These are phyloP conservation scores for Acanthosepion lycidas DNA, from an alignment of 2,888 invertebrate genomes.

Conservation along the genomic window DNA sequence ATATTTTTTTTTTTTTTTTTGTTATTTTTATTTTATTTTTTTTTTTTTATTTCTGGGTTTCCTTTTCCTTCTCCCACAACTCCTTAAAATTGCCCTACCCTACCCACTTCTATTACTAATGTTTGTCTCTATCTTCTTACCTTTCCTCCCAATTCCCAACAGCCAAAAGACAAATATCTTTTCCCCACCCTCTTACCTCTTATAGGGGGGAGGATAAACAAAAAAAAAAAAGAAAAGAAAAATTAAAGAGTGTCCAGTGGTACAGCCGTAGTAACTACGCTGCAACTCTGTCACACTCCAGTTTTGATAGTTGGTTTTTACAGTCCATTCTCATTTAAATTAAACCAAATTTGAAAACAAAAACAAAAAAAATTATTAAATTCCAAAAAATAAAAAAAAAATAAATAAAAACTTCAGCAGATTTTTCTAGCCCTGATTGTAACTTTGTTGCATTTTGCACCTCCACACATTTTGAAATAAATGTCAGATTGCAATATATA, in stretches of 20 bases:
- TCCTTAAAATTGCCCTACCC: neutral
- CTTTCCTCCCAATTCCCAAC: neutral
- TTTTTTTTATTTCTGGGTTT: neutral
- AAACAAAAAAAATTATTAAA: neutral
- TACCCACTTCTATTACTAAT: neutral
- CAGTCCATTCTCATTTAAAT: constrained; percentile 45
- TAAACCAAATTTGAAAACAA: neutral
- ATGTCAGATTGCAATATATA: constrained; percentile 43
- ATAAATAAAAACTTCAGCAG: neutral
- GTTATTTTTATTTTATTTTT: neutral
- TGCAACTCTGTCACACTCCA: neutral
- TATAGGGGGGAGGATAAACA: neutral
- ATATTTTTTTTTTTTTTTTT: neutral
- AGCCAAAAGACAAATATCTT: neutral
- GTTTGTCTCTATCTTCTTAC: neutral
- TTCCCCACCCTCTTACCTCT: neutral
- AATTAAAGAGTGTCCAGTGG: neutral
- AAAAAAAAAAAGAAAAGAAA: neutral
- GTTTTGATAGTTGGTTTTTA: constrained; percentile 34
- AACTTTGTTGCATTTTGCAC: constrained; percentile 41
- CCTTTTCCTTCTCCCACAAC: neutral
- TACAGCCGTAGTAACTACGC: neutral
- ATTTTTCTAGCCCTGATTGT: constrained; percentile 45
- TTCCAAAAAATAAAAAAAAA: neutral
- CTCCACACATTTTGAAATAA: constrained; percentile 45